These are phyloP conservation scores for Chorisops tibialis DNA, from an alignment of 2,888 invertebrate genomes.

Conservation along the genomic window DNA sequence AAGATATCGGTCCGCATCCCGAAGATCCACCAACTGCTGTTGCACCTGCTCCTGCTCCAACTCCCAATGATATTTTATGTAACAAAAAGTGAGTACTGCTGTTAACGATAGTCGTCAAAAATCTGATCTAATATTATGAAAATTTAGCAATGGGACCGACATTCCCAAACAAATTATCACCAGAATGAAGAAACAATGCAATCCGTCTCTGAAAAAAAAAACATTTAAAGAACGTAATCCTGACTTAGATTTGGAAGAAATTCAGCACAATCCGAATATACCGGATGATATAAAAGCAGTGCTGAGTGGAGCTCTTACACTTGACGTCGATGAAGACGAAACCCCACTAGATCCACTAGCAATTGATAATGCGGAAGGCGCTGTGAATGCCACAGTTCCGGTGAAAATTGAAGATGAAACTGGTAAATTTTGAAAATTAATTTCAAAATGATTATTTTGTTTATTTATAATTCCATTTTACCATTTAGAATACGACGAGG, in stretches of 20 bases:
- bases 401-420: conserved; percentile 43
- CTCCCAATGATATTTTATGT: conserved; percentile 74
- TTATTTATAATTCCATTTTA: neutral
- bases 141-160: conserved; percentile 35
- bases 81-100: conserved; percentile 61
- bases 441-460: neutral
- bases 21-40: conserved; percentile 72
- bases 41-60: conserved; percentile 76
- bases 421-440: conserved; percentile 37
- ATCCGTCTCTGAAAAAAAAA: conserved; percentile 47
- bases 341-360: conserved; percentile 5
- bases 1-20: conserved; percentile 88
- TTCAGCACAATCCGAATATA: conserved; percentile 51
- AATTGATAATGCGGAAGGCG: neutral
- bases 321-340: conserved; percentile 46
- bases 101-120: neutral
- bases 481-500: conserved; percentile 41
- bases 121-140: neutral
- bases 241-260: conserved; percentile 51
- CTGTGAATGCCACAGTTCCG: neutral
- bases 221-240: conserved; percentile 53
- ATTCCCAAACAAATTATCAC: conserved; percentile 40
- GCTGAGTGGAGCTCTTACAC: conserved; percentile 48
- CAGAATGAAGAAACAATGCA: conserved; percentile 52
- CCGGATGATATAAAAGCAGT: conserved; percentile 52